These are phyloP conservation scores for Theonella swinhoei DNA, from an alignment of 37 sponge, comb jelly and placozoan species.

Conservation along the genomic window DNA sequence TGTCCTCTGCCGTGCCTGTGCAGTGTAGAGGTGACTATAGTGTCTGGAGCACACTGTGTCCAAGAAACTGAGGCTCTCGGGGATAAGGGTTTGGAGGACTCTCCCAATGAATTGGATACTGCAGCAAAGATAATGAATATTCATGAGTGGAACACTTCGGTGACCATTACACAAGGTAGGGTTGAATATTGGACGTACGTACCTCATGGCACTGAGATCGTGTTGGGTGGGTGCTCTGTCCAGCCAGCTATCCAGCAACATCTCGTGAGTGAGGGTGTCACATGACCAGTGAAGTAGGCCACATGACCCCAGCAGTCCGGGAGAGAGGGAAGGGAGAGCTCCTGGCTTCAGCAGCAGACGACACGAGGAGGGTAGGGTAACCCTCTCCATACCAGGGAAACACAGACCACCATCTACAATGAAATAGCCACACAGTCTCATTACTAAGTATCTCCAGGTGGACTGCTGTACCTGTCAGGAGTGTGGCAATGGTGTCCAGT, in stretches of 20 bases:
- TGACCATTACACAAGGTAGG: not conserved
- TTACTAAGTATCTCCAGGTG: too few species aligned
- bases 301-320: constrained; percentile 11
- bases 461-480: not conserved
- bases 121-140: not conserved
- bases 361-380: constrained; percentile 28
- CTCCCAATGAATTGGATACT: constrained; percentile 41
- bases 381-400: constrained; percentile 32
- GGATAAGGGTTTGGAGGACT: constrained; percentile 43
- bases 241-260: constrained; percentile 65
- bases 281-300: constrained; percentile 33
- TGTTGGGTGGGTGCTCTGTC: constrained; percentile 71
- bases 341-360: constrained; percentile 1
- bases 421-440: too few species aligned
- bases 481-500: not conserved
- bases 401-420: constrained; percentile 18
- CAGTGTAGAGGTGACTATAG: not conserved
- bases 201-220: constrained; percentile 65
- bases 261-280: constrained; percentile 33
- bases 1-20: not conserved
- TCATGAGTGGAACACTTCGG: not conserved
- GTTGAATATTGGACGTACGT: not conserved
- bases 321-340: not conserved
- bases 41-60: not conserved
- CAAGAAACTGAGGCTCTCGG: constrained; percentile 45